phyloP scores from a whole-genome alignment of 2,113 vertebrate species.

The Oncorhynchus gorbuscha region DNA sequence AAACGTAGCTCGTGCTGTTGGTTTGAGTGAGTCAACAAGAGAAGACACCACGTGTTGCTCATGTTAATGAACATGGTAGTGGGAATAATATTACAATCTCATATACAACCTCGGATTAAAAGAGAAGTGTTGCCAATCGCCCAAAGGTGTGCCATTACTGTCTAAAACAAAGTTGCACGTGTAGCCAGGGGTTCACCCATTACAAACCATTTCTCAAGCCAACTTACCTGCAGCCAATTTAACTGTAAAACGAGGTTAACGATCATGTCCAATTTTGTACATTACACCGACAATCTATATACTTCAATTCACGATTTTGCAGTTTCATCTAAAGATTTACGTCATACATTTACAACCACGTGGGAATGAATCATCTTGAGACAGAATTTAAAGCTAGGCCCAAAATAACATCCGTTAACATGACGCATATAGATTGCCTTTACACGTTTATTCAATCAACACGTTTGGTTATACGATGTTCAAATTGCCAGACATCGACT shows the following conservation, averaged over 20 bases:
- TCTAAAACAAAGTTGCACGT: too few species aligned
- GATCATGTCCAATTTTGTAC: too few species aligned
- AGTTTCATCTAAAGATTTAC: background rate
- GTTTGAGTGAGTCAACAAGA: background rate
- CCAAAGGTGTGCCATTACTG: background rate
- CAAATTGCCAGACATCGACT: background rate
- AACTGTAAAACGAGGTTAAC: too few species aligned
- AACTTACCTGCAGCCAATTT: too few species aligned
- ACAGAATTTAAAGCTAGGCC: background rate
- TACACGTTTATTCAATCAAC: too few species aligned
- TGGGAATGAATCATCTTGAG: slow-evolving; percentile 26
- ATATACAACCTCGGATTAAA: background rate
- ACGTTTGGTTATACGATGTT: background rate
- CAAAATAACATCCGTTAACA: background rate
- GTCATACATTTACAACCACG: slow-evolving; percentile 36
- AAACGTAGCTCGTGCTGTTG: background rate
- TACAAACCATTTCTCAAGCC: too few species aligned
- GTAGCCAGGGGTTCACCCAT: too few species aligned
- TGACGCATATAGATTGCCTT: background rate
- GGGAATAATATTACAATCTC: background rate
- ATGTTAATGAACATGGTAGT: background rate
- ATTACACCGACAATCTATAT: too few species aligned
- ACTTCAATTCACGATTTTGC: too few species aligned
- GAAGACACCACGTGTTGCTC: background rate
- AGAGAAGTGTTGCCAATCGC: background rate